A percentile compares a stretch with the other conserved stretches of the same genome.
Conservation (phyloP, 2,888 invertebrate genomes). For the Drosophila mercatorum region DNA sequence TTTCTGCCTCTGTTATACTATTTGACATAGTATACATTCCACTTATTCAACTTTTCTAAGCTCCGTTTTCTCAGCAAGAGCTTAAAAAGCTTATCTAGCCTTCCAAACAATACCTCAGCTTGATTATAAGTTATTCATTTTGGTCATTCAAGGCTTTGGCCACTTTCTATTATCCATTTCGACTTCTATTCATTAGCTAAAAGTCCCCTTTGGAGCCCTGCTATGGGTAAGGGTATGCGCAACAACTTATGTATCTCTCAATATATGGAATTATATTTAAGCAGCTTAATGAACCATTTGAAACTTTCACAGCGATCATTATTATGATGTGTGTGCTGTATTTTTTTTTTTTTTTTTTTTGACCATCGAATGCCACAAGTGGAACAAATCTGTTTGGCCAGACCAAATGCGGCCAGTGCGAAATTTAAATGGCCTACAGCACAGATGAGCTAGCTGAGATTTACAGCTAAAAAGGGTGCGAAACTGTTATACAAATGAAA, state of each 20-base stretch:
- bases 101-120: background rate
- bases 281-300: slow-evolving; percentile 75
- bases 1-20: no score
- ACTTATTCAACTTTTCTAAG: no score
- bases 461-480: background rate
- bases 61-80: background rate
- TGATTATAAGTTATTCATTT: background rate
- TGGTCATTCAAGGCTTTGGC: background rate
- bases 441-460: no score
- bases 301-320: slow-evolving; percentile 78
- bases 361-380: slow-evolving; percentile 75
- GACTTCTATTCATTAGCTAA: slow-evolving; percentile 7
- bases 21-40: no score
- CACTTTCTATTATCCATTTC: background rate
- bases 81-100: background rate
- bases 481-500: background rate
- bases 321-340: slow-evolving; percentile 72
- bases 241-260: slow-evolving; percentile 20
- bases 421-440: slow-evolving; percentile 36
- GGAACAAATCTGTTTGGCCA: slow-evolving; percentile 64
- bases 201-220: slow-evolving; percentile 23
- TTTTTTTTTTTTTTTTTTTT: slow-evolving; percentile 55
- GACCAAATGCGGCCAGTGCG: slow-evolving; percentile 21
- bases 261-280: slow-evolving; percentile 60
- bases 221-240: slow-evolving; percentile 25